phyloP scores from a whole-genome alignment of 2,888 invertebrate species.

The Drosophila eohydei region DNA sequence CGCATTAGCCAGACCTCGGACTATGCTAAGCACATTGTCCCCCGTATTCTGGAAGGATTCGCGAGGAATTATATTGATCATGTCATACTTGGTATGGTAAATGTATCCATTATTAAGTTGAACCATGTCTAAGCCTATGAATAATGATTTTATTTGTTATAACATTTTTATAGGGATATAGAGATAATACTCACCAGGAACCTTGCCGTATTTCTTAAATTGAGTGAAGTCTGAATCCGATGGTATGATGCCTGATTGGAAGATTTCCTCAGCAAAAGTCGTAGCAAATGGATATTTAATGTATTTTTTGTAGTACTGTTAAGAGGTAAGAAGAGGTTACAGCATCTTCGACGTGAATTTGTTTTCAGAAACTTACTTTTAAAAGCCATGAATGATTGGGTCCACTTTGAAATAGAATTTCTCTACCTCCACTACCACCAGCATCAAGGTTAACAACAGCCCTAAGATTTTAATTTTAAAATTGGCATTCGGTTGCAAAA shows the following conservation, averaged over 20 bases:
- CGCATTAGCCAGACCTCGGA: constrained; percentile 85
- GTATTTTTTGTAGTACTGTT: constrained; percentile 84
- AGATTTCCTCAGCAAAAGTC: constrained; percentile 85
- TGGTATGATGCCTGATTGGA: constrained; percentile 88
- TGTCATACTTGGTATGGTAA: constrained; percentile 91
- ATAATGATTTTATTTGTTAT: no score
- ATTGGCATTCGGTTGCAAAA: background rate
- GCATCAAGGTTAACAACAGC: constrained; percentile 96
- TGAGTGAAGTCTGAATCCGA: constrained; percentile 89
- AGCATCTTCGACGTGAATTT: no score
- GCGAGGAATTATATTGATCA: constrained; percentile 86
- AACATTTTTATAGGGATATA: background rate
- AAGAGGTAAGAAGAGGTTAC: background rate
- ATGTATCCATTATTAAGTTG: constrained; percentile 90
- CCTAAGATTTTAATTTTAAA: constrained; percentile 58
- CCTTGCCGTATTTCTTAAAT: constrained; percentile 87
- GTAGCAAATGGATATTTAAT: constrained; percentile 87
- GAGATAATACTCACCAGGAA: constrained; percentile 82
- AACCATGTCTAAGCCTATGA: constrained; percentile 90
- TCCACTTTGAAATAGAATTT: constrained; percentile 94
- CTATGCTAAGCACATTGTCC: constrained; percentile 88
- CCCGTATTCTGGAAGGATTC: constrained; percentile 91
- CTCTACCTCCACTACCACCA: constrained; percentile 95
- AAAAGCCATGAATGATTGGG: constrained; percentile 90
- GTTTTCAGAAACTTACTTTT: constrained; percentile 79